Evolutionary conservation across 2,113 vertebrate genomes (phyloP).

Genomic region (Dasyornis broadbenti): DNA sequence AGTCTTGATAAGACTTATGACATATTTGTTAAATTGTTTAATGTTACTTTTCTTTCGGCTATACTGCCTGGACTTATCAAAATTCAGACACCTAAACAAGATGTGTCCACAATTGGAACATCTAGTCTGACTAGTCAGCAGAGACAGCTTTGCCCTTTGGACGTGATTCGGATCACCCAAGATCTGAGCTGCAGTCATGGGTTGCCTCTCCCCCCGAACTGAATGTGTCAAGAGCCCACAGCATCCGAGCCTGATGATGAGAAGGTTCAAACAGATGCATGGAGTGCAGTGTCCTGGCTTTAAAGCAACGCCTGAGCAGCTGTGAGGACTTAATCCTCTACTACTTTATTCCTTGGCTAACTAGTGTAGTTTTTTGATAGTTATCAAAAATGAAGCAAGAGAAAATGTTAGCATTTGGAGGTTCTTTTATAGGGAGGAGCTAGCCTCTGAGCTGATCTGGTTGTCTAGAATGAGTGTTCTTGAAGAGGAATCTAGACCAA

Average conservation of each 20-base stretch:
- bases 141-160: neutral
- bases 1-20: neutral
- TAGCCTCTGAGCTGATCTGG: neutral
- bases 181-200: neutral
- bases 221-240: accelerated
- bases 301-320: neutral
- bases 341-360: neutral
- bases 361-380: neutral
- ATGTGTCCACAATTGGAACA: neutral
- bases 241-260: neutral
- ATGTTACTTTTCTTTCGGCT: neutral
- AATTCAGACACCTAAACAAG: neutral
- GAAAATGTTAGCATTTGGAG: neutral
- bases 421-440: neutral
- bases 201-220: neutral
- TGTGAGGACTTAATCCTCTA: neutral
- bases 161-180: neutral
- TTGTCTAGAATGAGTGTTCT: neutral
- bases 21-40: neutral
- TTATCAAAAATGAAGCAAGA: neutral
- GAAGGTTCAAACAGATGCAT: neutral
- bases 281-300: neutral
- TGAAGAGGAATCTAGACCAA: neutral
- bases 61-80: neutral
- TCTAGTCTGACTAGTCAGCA: neutral